Conservation (phyloP, 2,888 invertebrate genomes). For the Cacoxenus indagator region DNA sequence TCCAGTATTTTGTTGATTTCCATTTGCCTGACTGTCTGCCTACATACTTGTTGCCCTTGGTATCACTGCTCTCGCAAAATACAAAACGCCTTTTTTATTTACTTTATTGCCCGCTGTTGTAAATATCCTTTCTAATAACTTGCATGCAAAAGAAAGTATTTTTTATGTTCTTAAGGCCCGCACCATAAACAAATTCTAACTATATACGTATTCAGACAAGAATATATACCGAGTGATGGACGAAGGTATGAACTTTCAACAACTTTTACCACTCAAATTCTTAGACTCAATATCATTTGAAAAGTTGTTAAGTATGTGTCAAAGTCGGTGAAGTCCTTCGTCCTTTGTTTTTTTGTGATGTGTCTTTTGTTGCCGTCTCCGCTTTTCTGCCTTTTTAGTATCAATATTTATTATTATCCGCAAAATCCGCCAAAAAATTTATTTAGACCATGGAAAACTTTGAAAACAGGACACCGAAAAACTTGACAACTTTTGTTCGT, state of each 20-base stretch:
- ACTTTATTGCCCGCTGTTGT: conserved; percentile 37
- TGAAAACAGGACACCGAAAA: not conserved
- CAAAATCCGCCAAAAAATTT: not conserved
- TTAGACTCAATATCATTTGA: too few relatives aligned
- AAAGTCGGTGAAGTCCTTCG: not conserved
- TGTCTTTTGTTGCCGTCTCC: too few relatives aligned
- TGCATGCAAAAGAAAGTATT: too few relatives aligned
- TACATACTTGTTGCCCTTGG: not conserved
- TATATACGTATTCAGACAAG: too few relatives aligned
- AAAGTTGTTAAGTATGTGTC: conserved; percentile 42
- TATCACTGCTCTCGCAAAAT: conserved; percentile 35
- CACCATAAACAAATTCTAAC: too few relatives aligned
- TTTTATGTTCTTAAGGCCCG: not conserved
- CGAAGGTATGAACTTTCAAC: too few relatives aligned
- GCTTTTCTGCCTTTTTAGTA: conserved; percentile 39
- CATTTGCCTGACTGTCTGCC: too few relatives aligned
- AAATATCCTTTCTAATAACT: conserved; percentile 28
- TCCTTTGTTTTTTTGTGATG: not conserved
- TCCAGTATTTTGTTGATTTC: not conserved
- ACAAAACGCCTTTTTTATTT: conserved; percentile 59
- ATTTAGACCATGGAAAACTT: conserved; percentile 14
- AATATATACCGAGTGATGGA: too few relatives aligned
- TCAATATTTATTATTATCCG: conserved; percentile 53
- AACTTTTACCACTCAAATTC: too few relatives aligned
- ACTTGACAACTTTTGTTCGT: not conserved